Base-by-base conservation (phyloP, 2,888 invertebrate species). In the Lampropteryx suffumata region DNA sequence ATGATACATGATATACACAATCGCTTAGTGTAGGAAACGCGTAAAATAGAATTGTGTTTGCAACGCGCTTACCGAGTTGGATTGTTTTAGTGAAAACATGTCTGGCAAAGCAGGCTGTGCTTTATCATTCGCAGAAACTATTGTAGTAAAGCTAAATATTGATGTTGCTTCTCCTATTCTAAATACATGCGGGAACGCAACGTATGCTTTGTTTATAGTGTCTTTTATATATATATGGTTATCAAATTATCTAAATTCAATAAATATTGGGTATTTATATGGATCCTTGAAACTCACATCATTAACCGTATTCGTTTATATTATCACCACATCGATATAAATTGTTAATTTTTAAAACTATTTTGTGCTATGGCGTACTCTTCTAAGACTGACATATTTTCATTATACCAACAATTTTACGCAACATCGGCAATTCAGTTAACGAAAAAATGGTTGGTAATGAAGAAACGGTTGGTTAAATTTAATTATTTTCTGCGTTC, bases 111-210 rank as follows among this genome's bases (percentile, higher is more conserved):
- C 73, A 70, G 68, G 73, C 63, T 81, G 83, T 71, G 71, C 73
- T 82, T 67, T 82, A 84, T 83, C 83, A 82, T 79, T 83, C 72
- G 72, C 71, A 60, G 76, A 41, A 43, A 53, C 30, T 27, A 44
- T 44, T 44, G 74, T 77, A 76, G 73, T 78, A 80, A 81, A 73
- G 72, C 71, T 76, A 77, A 77, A 79, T 30, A 40, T 34, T 46
- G 37, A 39, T 34, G 24, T 46, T 45, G 33, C 35, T 45, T 45
- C 45, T 33, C 36, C 33, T 39, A n/a, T 37, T 34, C 28, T 41
- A 3, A 35, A 30, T 42, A 26, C 30, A 9, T 29, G 10, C 28
- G 24, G 9, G 10, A 35, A 7, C 10, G 11, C 6, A 33, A 33
- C 1, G 28, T 28, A 24, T 24, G 5, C 7, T 7, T 1, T 1